These are phyloP conservation scores for Oncorhynchus gorbuscha DNA, from an alignment of 2,113 vertebrate species.

Conservation along the genomic window DNA sequence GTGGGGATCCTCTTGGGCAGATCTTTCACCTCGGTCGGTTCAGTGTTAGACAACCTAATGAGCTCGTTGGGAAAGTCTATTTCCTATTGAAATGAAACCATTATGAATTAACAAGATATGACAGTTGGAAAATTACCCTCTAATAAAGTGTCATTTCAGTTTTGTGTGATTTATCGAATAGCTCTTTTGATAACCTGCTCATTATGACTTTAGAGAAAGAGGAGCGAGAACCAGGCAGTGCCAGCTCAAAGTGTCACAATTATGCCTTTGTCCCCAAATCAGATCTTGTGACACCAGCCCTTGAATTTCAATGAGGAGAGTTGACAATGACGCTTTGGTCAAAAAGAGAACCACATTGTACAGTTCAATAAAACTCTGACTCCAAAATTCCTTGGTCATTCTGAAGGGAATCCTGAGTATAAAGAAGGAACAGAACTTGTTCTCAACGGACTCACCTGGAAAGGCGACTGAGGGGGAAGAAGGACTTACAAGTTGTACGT, in stretches of 20 bases:
- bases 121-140: neutral
- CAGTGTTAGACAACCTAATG: conserved; percentile 86
- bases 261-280: conserved; percentile 52
- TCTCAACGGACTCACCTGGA: no score
- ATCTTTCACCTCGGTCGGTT: conserved; percentile 88
- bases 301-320: conserved; percentile 52
- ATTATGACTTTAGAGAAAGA: neutral
- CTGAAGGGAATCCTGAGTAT: neutral
- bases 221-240: conserved; percentile 17
- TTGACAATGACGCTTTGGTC: conserved; percentile 41
- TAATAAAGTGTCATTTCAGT: neutral
- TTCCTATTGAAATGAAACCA: conserved; percentile 70
- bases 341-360: conserved; percentile 36
- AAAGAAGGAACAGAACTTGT: neutral
- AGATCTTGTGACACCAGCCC: conserved; percentile 47
- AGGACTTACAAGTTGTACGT: conserved; percentile 89
- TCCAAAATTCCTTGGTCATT: neutral
- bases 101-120: neutral
- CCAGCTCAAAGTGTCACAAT: conserved; percentile 28
- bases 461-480: neutral
- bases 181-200: neutral
- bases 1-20: conserved; percentile 91
- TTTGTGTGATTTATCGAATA: neutral
- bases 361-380: conserved; percentile 11
- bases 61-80: conserved; percentile 90